Evolutionary conservation across 1,140 invertebrate species (phyloP), one percentile per base, ranked within the genome.

Genomic region (Apolygus lucorum): DNA sequence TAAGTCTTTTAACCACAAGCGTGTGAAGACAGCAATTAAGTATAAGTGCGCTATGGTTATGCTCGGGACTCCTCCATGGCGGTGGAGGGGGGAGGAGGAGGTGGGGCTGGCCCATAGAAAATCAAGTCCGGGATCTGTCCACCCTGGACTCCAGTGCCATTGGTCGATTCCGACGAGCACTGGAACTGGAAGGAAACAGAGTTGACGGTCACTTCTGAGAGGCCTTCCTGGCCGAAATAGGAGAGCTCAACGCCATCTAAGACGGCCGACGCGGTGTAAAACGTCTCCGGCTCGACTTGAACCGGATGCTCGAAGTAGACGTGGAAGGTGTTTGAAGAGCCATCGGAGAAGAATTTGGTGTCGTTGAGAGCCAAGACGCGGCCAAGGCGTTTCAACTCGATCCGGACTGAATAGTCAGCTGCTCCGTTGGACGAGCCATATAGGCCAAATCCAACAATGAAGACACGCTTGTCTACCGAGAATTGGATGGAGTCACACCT

Each of bases 221-320:
- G 86, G 24, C 93, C 93, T 80, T 96, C 93, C 78, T 95, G 93
- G n/a, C 93, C 93, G 78, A 95, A 96, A 78, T 95, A 96, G 79
- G 92, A 94, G 54, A 98, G 81, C 79, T 97, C 94, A 29, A 86
- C 88, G 11, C 93, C 93, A 77, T 95, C 92, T 1, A 96, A 79
- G 72, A 95, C 88, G 1, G 90, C 92, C 1, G 91, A 94, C 14
- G 92, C 92, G 0, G 92, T 95, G 75, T 96, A 95, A 76, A 91
- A 93, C 52, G 86, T 88, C 78, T 95, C 93, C 0, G 93, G 91
- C 76, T 95, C 93, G 68, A 94, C 90, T 80, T 93, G 90, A 75
- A 95, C 92, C 11, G 93, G 93, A 80, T 95, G 91, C 73, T 93
- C 88, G 77, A 96, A 95, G 76, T 93, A 95, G 0, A 96, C 92